Conservation (phyloP, 2,797 vertebrate species). For the Enteromius anoplus region DNA sequence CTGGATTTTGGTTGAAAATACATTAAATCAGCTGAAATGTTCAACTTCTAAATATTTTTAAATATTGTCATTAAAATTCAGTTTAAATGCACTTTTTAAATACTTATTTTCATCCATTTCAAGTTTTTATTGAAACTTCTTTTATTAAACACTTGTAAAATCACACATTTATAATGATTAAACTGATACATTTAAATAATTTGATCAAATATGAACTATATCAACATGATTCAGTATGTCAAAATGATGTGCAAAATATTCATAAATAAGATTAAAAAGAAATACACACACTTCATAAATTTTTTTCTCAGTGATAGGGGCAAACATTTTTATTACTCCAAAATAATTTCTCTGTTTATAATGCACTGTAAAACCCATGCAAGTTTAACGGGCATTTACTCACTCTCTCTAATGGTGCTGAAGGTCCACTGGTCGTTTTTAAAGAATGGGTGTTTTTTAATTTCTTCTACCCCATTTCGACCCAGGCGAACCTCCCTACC, state of each 20-base stretch:
- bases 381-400: conserved; percentile 66
- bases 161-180: background rate
- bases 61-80: background rate
- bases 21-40: background rate
- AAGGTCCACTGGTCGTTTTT: conserved; percentile 98
- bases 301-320: background rate
- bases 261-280: background rate
- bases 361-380: background rate
- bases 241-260: background rate
- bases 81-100: background rate
- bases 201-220: background rate
- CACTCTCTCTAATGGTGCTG: conserved; percentile 94
- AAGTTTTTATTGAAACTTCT: background rate
- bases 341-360: background rate
- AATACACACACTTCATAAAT: background rate
- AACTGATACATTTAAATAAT: background rate
- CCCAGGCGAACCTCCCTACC: conserved; percentile 95
- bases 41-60: background rate
- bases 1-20: background rate
- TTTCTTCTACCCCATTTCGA: conserved; percentile 94
- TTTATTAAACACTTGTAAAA: background rate
- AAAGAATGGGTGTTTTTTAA: conserved; percentile 95
- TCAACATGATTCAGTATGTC: background rate
- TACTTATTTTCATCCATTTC: too few species aligned
- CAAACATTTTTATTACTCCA: background rate